Evolutionary conservation across 2,113 vertebrate species (phyloP), one percentile per base, ranked within the genome.

Genomic region (Myotis davidii): DNA sequence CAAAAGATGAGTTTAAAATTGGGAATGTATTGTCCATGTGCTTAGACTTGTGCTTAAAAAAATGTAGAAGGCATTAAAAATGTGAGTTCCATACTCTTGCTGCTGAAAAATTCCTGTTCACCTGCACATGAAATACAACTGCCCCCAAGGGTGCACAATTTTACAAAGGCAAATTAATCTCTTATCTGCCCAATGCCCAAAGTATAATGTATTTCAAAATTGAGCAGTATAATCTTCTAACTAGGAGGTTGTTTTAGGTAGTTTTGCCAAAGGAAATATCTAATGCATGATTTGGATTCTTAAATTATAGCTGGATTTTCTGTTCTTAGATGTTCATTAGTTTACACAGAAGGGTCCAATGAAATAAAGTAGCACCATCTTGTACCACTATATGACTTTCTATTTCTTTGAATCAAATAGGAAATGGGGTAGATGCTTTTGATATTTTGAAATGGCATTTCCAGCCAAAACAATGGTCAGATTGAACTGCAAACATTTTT

Each of bases 121-220:
- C 82, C 85, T 95, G 78, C 90, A 59, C 74, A 92, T 96, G 94
- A 93, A 96, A 92, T 92, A 95, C 83, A 95, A 74, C 67, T 48
- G 12, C 27, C 90, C 96, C 61, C 69, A 70, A 90, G 73, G 90
- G 96, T 74, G 37, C 83, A 45, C 61, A 94, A 74, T 42, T 96
- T 96, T 95, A 96, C 85, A 95, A 84, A 98, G 5, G 21, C 85
- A 96, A 96, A 97, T 95, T 95, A 94, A 97, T 95, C 42, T 94
- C 77, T 86, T 94, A 95, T 74, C 79, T 95, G 54, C 85, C 82
- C 85, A 94, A 16, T 85, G 39, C 48, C 45, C 78, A 88, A 92
- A 45, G 61, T 59, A 32, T 25, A 94, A 94, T 88, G 42, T 86
- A 74, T 96, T 94, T 96, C 88, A 73, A 86, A 91, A 54, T 39